Conservation (phyloP, 1,140 invertebrate genomes). For the Charaxes varanes region DNA sequence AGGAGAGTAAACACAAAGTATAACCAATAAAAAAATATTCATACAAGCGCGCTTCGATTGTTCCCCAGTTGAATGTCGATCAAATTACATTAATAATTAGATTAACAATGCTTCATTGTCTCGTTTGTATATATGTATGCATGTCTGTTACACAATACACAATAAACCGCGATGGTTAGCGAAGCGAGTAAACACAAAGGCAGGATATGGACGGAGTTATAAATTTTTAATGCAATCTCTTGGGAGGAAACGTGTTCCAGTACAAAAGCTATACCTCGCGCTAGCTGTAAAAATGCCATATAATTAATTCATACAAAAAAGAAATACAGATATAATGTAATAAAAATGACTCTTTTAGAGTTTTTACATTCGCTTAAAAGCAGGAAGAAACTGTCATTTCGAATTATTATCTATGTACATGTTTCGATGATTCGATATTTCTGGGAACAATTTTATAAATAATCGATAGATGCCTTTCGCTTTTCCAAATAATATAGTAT, state of each 20-base stretch:
- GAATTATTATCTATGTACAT: no score
- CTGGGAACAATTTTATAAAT: no score
- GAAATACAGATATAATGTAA: no score
- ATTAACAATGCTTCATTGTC: conserved; percentile 13
- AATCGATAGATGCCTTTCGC: no score
- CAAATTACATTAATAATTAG: conserved; percentile 7
- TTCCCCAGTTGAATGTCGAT: conserved; percentile 2
- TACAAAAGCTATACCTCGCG: background rate
- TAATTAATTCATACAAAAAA: no score
- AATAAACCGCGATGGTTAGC: conserved; percentile 13
- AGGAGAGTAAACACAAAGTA: no score
- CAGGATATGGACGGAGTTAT: conserved; percentile 27
- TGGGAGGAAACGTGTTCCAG: background rate
- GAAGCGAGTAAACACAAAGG: conserved; percentile 27
- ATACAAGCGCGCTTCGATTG: background rate
- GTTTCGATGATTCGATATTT: no score
- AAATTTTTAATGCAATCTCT: conserved; percentile 27
- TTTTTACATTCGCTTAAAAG: no score
- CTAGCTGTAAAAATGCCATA: no score
- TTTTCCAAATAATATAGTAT: no score
- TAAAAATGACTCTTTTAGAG: no score
- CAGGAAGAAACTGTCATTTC: no score
- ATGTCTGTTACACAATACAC: conserved; percentile 8
- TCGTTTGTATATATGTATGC: conserved; percentile 4
- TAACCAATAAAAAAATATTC: background rate